Evolutionary conservation across 1,140 invertebrate species (phyloP), one percentile per base, ranked within the genome.

Genomic region (Pseudoatta argentina): DNA sequence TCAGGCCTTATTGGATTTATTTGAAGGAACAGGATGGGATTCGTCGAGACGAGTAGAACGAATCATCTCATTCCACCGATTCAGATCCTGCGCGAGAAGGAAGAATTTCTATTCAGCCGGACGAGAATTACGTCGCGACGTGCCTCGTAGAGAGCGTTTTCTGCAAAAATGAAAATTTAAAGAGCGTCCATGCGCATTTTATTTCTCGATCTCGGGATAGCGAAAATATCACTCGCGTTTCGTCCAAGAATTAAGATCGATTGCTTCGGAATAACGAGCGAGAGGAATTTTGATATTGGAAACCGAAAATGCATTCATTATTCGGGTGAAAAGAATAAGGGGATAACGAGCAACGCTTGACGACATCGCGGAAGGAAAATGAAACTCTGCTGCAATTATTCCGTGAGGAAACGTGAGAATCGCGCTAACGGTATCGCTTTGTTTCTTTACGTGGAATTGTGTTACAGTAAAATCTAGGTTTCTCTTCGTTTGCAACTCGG

Each of bases 141-240:
- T 57, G 51, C 30, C 14, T 55, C 64, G 34, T 21, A 67, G 8
- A 7, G 8, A 39, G 30, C 39, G 66, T 18, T 72, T 59, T 59
- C 67, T 39, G n/a, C n/a, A 30, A 34, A 16, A n/a, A 82, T 73
- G 67, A 82, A 82, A 73, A 82, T 82, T 82, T 73, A 72, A 72
- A 21, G 14, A 30, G 34, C 53, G 34, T 1, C 10, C 30, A n/a
- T 14, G 64, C 3, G 16, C 34, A 48, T 72, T 48, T 82, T 59
- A 71, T 24, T 57, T 82, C 18, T 12, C 64, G 12, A 34, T 8
- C 16, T 14, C 63, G n/a, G n/a, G 24, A 44, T 24, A 24, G 10
- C 53, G 39, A 48, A 81, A 81, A 30, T 67, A 48, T 53, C 44
- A 16, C 21, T 27, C 44, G 24, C 10, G 24, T 3, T 6, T 79